A percentile compares a stretch with the other conserved stretches of the same genome.
Evolutionary conservation across 1,140 invertebrate species (phyloP).

Genomic region (Maniola jurtina): DNA sequence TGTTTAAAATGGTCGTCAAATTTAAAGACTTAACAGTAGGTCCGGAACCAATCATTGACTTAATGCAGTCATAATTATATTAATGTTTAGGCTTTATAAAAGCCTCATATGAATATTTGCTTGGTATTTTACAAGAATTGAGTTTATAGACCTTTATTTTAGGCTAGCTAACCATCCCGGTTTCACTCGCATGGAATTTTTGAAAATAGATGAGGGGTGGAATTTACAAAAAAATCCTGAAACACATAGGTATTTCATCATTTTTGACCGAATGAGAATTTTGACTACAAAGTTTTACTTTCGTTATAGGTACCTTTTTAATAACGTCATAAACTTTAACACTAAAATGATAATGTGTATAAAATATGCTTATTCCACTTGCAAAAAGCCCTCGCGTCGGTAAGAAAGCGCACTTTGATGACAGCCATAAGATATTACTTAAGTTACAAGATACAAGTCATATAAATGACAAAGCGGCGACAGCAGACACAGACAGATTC

Average conservation of each 20-base stretch:
- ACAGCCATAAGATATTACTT: constrained; percentile 22
- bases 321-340: neutral
- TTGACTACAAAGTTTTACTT: no score
- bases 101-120: neutral
- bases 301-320: no score
- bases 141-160: no score
- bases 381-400: neutral
- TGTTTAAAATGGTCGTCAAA: constrained; percentile 27
- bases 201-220: no score
- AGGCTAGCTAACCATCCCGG: no score
- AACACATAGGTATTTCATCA: no score
- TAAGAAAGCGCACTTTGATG: constrained; percentile 11
- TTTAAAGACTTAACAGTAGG: constrained; percentile 19
- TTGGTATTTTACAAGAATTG: neutral
- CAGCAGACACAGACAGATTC: constrained; percentile 59
- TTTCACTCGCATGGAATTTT: no score
- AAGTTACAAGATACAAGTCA: constrained; percentile 37
- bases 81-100: neutral
- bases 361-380: neutral
- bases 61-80: neutral
- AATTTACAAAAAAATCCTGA: no score
- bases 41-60: neutral
- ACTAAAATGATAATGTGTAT: neutral
- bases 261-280: no score
- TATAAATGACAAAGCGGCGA: constrained; percentile 61